These are phyloP conservation scores for Iphiclides podalirius DNA, from an alignment of 2,888 invertebrate species.

Conservation along the genomic window DNA sequence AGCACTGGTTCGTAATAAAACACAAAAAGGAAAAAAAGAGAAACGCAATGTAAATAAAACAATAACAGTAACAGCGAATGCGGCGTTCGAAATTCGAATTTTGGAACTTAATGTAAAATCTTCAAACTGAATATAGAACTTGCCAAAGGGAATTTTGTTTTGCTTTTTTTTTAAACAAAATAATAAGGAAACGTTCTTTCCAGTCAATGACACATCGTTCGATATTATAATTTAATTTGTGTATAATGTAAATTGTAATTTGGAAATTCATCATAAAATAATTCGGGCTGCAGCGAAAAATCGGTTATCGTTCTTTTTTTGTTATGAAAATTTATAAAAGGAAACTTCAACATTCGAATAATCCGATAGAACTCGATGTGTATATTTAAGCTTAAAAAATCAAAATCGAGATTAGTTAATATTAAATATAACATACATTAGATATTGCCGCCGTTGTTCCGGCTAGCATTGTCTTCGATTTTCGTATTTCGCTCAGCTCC, in stretches of 20 bases:
- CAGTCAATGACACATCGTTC: neutral
- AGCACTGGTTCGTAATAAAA: slow-evolving; percentile 53
- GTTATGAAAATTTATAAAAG: slow-evolving; percentile 1
- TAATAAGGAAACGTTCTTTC: neutral
- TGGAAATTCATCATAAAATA: neutral
- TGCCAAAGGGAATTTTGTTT: slow-evolving; percentile 42
- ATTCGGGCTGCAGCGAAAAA: slow-evolving; percentile 18
- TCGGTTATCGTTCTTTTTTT: slow-evolving; percentile 2
- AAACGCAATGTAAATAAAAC: slow-evolving; percentile 34
- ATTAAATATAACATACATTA: slow-evolving; percentile 26
- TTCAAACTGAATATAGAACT: slow-evolving; percentile 30
- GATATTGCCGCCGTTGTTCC: slow-evolving; percentile 24
- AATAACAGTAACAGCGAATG: slow-evolving; percentile 30
- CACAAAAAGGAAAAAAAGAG: slow-evolving; percentile 41
- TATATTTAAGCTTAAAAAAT: slow-evolving; percentile 26
- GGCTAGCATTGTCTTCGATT: slow-evolving; percentile 26
- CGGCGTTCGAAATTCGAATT: slow-evolving; percentile 40
- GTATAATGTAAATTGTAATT: neutral
- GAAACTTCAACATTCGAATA: neutral
- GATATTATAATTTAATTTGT: neutral
- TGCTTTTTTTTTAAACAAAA: neutral
- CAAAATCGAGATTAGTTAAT: slow-evolving; percentile 24
- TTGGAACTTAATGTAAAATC: slow-evolving; percentile 36
- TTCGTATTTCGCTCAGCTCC: slow-evolving; percentile 26
- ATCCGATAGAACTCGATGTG: slow-evolving; percentile 7